Base-by-base conservation (phyloP, 2,888 invertebrate species). In the Drosophila austrosaltans region DNA sequence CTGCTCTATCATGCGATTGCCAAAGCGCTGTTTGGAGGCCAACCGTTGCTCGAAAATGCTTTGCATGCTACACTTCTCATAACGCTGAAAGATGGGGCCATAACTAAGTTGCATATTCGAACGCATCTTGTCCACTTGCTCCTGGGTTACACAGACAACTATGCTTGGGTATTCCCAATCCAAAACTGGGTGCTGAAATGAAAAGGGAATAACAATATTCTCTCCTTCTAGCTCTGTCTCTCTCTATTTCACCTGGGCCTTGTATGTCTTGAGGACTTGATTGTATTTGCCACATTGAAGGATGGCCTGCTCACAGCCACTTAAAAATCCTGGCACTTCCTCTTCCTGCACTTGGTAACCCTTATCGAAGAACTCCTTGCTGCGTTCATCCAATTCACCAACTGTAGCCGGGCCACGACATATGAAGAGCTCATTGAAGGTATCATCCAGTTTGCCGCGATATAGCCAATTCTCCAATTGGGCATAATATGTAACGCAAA, bases 361-460 rank as follows among this genome's bases (percentile, higher is more conserved):
- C 69, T 89, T 91, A 67, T 93, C 92, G 57, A 91, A 93, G 56
- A 89, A 92, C 39, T 91, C 90, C 71, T 92, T 93, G 3, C 91
- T 92, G 67, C 90, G 87, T 64, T 87, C 81, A 6, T 90, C 78
- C 2, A 44, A 3, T 54, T 89, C 85, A 22, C 12, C 25, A n/a
- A 20, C 22, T 10, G 48, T 7, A 0, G 39, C 36, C n/a, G 87
- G 76, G 69, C 88, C 89, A 4, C 83, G 81, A 63, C 16, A 69
- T 3, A 98, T 96, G 92, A 98, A 98, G 83, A 98, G 97, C 92
- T 98, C 98, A 78, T 96, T 95, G 86, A 95, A 95, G 12, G 94
- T 93, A 91, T 98, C 98, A 73, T 96, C 95, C 16, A 98, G 93
- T 62, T 95, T 94, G 0, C 98, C 98, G 90, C 97, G 96, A 87